Base-by-base conservation (phyloP, 2,797 vertebrate genomes). In the Trachurus trachurus region DNA sequence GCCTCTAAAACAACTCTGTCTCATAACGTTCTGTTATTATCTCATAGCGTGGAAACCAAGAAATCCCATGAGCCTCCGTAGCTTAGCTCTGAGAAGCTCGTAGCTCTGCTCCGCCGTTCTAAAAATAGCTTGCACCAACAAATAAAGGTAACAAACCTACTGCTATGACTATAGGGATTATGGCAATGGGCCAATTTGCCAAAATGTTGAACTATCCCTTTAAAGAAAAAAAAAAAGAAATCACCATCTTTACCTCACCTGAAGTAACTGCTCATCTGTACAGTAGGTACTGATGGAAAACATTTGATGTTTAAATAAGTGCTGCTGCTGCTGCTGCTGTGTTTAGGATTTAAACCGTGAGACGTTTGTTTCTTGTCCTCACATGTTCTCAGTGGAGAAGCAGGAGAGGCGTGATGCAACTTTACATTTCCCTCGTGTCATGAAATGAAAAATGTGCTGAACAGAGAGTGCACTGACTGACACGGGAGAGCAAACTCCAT, bases 401-500 rank as follows among this genome's bases (percentile, higher is more conserved):
- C 34, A 37, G 34, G 22, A 54, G 40, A 45, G 17, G 31, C 13
- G 42, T 67, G 34, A 37, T 0, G 0, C 39, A 67, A 21, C 42
- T 22, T 45, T 12, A 71, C 31, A 13, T 54, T 49, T 53, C 54
- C 10, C 10, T 0, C 60, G 3, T 0, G 6, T 65, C 42, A n/a
- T 69, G 42, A 71, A 66, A 44, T 22, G 2, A 7, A 47, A 53
- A 53, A 49, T 26, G 53, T 2, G 44, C 11, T 9, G 6, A 4
- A 54, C 37, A 53, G 70, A 56, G 37, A 39, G 54, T 70, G 9
- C 42, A 21, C 15, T 22, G 9, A 56, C 10, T 15, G 3, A 29
- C 56, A 49, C 57, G 9, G 12, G 39, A 78, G 76, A 80, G 50
- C 76, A 87, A 90, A 88, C 59, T 92, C 83, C 79, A 67, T 21